phyloP scores from a whole-genome alignment of 2,797 vertebrate genomes.

The Cebuella pygmaea region DNA sequence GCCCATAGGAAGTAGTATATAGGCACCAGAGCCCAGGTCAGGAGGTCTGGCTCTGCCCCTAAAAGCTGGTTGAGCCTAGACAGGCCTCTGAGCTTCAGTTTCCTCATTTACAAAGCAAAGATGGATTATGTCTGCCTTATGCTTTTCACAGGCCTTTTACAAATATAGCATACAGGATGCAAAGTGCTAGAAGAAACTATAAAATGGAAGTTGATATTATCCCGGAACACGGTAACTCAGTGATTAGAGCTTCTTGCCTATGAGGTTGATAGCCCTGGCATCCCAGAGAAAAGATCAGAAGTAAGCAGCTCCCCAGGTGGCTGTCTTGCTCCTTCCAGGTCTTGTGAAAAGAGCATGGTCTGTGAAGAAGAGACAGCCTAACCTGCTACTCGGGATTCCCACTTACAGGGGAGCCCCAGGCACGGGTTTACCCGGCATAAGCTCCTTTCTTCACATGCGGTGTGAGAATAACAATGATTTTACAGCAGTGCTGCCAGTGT shows the following conservation, averaged over 20 bases:
- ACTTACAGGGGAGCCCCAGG: not conserved
- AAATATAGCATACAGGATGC: not conserved
- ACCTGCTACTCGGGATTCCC: not conserved
- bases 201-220: not conserved
- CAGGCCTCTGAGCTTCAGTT: not conserved
- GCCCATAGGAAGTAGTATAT: not conserved
- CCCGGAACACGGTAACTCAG: not conserved
- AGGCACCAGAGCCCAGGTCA: not conserved
- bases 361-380: not conserved
- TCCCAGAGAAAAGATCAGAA: not conserved
- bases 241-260: not conserved
- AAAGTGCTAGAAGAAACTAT: not conserved
- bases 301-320: no score
- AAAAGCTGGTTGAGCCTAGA: not conserved
- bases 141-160: not conserved
- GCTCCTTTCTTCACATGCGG: not conserved
- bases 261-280: not conserved
- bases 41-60: not conserved
- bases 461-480: no score
- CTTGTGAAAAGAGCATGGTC: not conserved
- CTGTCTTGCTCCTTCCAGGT: not conserved
- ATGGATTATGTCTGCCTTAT: not conserved
- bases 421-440: accelerated
- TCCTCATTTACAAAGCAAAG: not conserved
- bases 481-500: no score